Evolutionary conservation across 2,113 vertebrate genomes (phyloP).

Genomic region (Lontra canadensis): DNA sequence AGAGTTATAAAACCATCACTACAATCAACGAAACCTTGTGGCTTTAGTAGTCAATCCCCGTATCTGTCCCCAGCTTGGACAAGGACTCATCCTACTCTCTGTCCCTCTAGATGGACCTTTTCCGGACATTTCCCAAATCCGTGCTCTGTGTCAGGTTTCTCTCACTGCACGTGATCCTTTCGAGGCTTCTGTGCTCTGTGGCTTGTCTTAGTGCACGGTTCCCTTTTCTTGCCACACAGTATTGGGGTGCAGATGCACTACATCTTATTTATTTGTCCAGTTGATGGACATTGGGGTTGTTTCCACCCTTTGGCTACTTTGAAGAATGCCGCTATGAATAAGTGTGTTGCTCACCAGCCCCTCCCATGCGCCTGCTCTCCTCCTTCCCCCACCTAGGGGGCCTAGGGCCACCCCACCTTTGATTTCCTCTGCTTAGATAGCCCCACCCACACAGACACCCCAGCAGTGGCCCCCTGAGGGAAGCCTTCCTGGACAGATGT

Average conservation of each 20-base stretch:
- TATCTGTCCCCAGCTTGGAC: background rate
- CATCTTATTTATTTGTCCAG: background rate
- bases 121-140: background rate
- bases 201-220: background rate
- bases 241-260: too few relatives aligned
- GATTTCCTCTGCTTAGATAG: background rate
- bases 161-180: background rate
- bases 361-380: background rate
- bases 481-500: background rate
- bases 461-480: background rate
- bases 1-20: background rate
- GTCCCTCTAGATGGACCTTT: background rate
- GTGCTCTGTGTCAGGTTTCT: background rate
- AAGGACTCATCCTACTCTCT: background rate
- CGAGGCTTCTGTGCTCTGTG: background rate
- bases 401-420: background rate
- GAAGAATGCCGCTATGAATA: background rate
- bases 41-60: background rate
- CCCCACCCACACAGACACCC: too few relatives aligned
- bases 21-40: background rate
- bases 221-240: background rate
- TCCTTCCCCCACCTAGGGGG: background rate
- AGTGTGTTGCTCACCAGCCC: background rate
- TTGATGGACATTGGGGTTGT: background rate
- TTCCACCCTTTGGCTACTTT: background rate